These are phyloP conservation scores for Dryomyza anilis DNA, from an alignment of 2,888 invertebrate species.

Conservation along the genomic window DNA sequence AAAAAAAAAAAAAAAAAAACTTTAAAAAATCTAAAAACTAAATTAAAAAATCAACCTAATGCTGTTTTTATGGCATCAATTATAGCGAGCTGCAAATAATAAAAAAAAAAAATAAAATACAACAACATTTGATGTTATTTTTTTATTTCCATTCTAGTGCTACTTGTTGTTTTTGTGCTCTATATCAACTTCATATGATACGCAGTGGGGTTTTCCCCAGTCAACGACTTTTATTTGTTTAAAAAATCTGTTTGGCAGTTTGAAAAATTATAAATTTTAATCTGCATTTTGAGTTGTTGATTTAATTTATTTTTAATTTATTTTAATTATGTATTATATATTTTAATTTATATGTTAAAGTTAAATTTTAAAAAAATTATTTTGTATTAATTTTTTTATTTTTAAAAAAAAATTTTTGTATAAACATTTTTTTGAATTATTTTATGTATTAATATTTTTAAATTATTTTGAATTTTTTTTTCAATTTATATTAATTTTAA, in stretches of 20 bases:
- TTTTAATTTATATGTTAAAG: background rate
- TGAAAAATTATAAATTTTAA: background rate
- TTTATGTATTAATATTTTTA: background rate
- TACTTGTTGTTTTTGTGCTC: too few species aligned
- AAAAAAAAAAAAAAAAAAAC: background rate
- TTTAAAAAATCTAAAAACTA: background rate
- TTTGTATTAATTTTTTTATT: background rate
- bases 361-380: background rate
- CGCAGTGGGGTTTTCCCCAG: too few species aligned
- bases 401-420: background rate
- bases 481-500: background rate
- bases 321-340: background rate
- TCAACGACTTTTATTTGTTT: too few species aligned
- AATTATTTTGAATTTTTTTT: background rate
- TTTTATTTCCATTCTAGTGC: background rate
- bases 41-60: background rate
- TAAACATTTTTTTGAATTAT: background rate
- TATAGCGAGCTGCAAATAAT: background rate
- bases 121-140: too few species aligned
- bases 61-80: conserved; percentile 1
- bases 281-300: background rate
- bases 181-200: too few species aligned
- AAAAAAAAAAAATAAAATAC: background rate
- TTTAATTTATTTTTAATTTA: background rate
- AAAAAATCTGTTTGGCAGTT: too few species aligned